Conservation (phyloP, 2,797 vertebrate species). For the Halcyon badia region DNA sequence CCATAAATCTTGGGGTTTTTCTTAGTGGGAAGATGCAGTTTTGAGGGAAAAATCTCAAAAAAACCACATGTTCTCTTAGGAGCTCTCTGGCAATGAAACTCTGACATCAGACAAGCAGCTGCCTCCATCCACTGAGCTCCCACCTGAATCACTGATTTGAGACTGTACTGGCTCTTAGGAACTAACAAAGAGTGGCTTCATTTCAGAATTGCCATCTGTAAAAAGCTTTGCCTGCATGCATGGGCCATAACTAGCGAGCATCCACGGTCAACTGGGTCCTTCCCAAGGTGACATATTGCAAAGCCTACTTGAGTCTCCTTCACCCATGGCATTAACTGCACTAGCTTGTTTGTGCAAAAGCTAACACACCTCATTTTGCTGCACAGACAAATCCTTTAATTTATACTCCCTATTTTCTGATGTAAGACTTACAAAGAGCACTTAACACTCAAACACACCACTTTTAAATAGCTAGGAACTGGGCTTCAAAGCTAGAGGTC, state of each 20-base stretch:
- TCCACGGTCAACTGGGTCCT: background rate
- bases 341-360: background rate
- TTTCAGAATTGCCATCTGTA: background rate
- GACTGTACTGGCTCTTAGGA: background rate
- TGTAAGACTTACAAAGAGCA: background rate
- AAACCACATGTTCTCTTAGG: background rate
- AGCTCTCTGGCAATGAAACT: background rate
- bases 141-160: background rate
- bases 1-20: background rate
- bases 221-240: fast-evolving
- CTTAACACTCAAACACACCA: background rate
- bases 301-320: background rate
- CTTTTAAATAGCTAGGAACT: background rate
- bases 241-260: background rate
- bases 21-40: background rate
- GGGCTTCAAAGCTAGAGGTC: background rate
- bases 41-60: background rate
- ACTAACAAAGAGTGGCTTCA: background rate
- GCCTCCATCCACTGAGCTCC: background rate
- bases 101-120: background rate
- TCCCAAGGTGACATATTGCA: background rate
- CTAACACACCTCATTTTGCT: background rate
- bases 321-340: background rate
- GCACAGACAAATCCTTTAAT: background rate
- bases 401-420: background rate